phyloP scores from a whole-genome alignment of 2,113 vertebrate genomes.

The Periophthalmus modestus region DNA sequence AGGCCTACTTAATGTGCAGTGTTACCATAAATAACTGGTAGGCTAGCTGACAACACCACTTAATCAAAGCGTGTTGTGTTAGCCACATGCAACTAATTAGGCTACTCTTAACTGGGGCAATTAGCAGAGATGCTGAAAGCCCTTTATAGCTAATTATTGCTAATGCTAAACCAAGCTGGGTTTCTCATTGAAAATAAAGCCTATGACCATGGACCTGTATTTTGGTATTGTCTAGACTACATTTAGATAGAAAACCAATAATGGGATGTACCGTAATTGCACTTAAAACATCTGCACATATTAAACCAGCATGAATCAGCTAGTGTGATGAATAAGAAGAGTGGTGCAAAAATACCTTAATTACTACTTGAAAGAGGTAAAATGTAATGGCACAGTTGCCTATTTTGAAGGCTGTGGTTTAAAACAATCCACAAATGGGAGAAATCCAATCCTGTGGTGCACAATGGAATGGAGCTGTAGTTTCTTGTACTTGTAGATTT shows the following conservation, averaged over 20 bases:
- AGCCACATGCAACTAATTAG: neutral
- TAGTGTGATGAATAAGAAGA: conserved; percentile 10
- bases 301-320: neutral
- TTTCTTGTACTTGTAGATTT: neutral
- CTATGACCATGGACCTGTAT: conserved; percentile 26
- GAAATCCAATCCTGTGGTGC: conserved; percentile 4
- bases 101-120: neutral
- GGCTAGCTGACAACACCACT: neutral
- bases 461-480: conserved; percentile 2
- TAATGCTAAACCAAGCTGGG: neutral
- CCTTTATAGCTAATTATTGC: neutral
- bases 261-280: conserved; percentile 30
- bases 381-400: conserved; percentile 3
- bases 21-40: neutral
- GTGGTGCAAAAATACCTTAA: neutral
- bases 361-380: conserved; percentile 1
- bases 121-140: neutral
- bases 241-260: conserved; percentile 37
- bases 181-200: neutral
- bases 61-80: neutral
- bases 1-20: neutral
- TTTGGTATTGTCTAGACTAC: conserved; percentile 41
- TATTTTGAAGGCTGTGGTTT: conserved; percentile 18
- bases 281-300: neutral
- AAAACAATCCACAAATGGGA: conserved; percentile 19